Evolutionary conservation across 2,888 invertebrate genomes (phyloP).

Genomic region (Polymixis lichenea): DNA sequence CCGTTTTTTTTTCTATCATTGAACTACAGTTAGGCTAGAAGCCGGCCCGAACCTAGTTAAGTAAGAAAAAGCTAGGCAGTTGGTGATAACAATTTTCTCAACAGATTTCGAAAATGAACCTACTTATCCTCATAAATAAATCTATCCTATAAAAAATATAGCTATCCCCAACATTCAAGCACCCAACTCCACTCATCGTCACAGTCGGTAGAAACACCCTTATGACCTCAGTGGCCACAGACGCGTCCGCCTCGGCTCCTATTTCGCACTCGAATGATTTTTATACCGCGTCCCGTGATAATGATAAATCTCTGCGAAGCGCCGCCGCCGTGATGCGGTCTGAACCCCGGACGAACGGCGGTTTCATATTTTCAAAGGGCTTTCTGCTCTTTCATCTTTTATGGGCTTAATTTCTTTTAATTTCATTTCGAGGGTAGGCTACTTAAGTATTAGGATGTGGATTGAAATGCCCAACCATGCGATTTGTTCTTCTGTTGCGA

Average conservation of each 20-base stretch:
- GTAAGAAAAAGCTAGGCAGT: background rate
- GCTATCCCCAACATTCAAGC: no score
- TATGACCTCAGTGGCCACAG: constrained; percentile 41
- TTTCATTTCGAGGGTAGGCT: constrained; percentile 15
- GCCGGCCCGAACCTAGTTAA: no score
- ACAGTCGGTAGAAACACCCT: constrained; percentile 18
- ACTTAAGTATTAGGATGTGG: constrained; percentile 1
- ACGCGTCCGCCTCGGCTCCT: constrained; percentile 59
- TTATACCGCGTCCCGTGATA: constrained; percentile 68
- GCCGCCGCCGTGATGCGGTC: constrained; percentile 30
- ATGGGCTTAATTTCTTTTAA: constrained; percentile 35
- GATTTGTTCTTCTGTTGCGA: background rate
- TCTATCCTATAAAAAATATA: background rate
- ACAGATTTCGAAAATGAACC: background rate
- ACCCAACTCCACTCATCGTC: constrained; percentile 2
- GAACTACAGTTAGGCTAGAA: background rate
- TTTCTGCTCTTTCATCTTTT: constrained; percentile 37
- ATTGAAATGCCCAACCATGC: background rate
- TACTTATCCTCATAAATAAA: background rate
- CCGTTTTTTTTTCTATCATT: background rate
- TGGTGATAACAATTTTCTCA: background rate
- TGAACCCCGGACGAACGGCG: constrained; percentile 10
- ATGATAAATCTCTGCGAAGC: constrained; percentile 68
- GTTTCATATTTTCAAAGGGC: constrained; percentile 51
- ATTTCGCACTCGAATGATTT: constrained; percentile 72